Percentiles rank a stretch among this genome's conserved stretches.
phyloP scores from a whole-genome alignment of 2,113 vertebrate genomes.

The Megaleporinus macrocephalus region DNA sequence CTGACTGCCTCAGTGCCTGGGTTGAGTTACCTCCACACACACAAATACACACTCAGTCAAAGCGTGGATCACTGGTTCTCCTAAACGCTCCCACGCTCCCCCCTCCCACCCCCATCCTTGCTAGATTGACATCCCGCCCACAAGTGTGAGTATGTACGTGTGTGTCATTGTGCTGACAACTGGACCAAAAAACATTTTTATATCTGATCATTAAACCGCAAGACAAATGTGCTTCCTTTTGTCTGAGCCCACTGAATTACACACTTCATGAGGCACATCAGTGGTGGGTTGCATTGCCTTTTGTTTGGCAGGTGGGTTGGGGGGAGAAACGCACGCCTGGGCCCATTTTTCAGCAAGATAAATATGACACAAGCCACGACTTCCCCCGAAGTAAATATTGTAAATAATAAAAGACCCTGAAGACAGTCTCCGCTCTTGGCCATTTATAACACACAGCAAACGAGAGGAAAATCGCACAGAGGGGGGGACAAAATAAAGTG shows the following conservation, averaged over 20 bases:
- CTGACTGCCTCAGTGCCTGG: conserved; percentile 36
- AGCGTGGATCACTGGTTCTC: conserved; percentile 45
- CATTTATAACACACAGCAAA: conserved; percentile 73
- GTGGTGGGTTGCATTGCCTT: conserved; percentile 75
- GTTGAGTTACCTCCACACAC: conserved; percentile 26
- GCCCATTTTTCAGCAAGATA: conserved; percentile 87
- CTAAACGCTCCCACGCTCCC: conserved; percentile 50
- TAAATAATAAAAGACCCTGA: conserved; percentile 87
- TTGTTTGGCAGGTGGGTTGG: conserved; percentile 54
- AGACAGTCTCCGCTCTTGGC: conserved; percentile 80
- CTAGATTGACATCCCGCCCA: background rate
- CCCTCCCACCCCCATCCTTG: background rate
- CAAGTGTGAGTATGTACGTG: background rate
- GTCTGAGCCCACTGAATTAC: conserved; percentile 73
- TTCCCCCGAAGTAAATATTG: conserved; percentile 83
- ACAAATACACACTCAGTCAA: conserved; percentile 16
- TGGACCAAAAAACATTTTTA: conserved; percentile 71
- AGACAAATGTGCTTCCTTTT: conserved; percentile 73
- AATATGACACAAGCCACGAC: conserved; percentile 80
- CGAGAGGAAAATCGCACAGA: conserved; percentile 8
- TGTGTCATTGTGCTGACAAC: conserved; percentile 68
- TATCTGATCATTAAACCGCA: conserved; percentile 79
- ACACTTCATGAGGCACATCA: conserved; percentile 81
- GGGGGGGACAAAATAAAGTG: conserved; percentile 19
- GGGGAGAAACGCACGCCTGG: conserved; percentile 76